A percentile compares a stretch with the other conserved stretches of the same genome.
Conservation (phyloP, 1,140 invertebrate species). For the Nephotettix cincticeps region DNA sequence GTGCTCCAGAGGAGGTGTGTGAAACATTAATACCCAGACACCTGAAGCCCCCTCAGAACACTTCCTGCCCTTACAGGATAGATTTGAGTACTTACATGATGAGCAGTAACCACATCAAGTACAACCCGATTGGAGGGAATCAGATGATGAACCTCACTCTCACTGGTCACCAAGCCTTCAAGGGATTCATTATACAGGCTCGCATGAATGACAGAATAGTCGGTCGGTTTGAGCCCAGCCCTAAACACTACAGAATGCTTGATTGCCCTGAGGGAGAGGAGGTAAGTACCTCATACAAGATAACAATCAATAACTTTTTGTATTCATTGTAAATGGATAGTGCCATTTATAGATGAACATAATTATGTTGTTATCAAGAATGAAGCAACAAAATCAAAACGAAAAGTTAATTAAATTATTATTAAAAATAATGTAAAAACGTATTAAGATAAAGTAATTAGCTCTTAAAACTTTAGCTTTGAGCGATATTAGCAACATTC, state of each 20-base stretch:
- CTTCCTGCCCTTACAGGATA: slow-evolving; percentile 50
- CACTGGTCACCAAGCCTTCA: slow-evolving; percentile 50
- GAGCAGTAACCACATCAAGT: slow-evolving; percentile 2
- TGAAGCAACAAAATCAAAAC: no score
- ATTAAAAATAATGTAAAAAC: no score
- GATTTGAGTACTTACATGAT: slow-evolving; percentile 41
- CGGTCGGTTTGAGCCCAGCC: slow-evolving; percentile 48
- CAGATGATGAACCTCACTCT: slow-evolving; percentile 48
- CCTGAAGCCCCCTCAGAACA: slow-evolving; percentile 47
- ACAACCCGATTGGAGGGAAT: slow-evolving; percentile 46
- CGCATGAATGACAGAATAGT: slow-evolving; percentile 49
- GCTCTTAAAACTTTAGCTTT: no score
- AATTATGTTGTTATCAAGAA: no score
- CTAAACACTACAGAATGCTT: slow-evolving; percentile 46
- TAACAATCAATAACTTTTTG: not conserved
- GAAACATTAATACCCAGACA: slow-evolving; percentile 54
- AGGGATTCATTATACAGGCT: slow-evolving; percentile 55
- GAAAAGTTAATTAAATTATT: no score
- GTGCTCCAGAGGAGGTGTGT: slow-evolving; percentile 53
- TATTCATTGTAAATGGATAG: no score
- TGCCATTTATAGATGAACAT: no score
- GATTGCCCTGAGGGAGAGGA: slow-evolving; percentile 47
- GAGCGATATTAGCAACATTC: no score
- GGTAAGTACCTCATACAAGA: no score
- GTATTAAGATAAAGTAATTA: no score